Evolutionary conservation across 2,797 vertebrate species (phyloP).

Genomic region (Tachyglossus aculeatus): DNA sequence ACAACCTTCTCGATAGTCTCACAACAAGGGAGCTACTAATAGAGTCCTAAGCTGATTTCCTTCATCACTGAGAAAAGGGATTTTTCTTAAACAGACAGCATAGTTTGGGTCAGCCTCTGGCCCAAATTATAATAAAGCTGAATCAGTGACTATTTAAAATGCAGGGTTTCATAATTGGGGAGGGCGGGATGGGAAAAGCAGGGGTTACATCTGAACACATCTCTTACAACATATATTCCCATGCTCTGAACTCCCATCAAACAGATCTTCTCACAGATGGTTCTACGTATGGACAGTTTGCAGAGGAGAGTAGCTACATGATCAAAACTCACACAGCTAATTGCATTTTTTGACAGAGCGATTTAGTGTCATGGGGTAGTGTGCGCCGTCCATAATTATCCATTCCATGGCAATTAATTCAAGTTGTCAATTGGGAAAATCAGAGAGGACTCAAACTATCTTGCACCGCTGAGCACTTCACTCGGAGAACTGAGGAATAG

Average conservation of each 20-base stretch:
- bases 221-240: too few relatives aligned
- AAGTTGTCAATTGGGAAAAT: not conserved
- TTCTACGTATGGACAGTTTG: constrained; percentile 36
- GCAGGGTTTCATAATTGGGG: not conserved
- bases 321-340: constrained; percentile 32
- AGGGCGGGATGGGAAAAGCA: too few relatives aligned
- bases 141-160: not conserved
- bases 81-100: not conserved
- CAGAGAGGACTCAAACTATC: not conserved
- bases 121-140: not conserved
- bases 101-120: not conserved
- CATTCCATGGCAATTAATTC: constrained; percentile 2
- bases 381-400: constrained; percentile 3
- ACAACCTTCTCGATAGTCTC: not conserved
- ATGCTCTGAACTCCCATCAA: not conserved
- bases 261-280: constrained; percentile 20
- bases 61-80: not conserved
- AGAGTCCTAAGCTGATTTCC: not conserved
- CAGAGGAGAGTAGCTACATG: constrained; percentile 23
- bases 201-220: too few relatives aligned
- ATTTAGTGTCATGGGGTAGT: constrained; percentile 8
- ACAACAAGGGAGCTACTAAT: not conserved
- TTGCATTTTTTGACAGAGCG: constrained; percentile 10
- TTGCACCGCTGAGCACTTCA: not conserved
- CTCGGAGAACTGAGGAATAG: not conserved